Conservation (phyloP, 1,140 invertebrate species). For the Drosophila varians region DNA sequence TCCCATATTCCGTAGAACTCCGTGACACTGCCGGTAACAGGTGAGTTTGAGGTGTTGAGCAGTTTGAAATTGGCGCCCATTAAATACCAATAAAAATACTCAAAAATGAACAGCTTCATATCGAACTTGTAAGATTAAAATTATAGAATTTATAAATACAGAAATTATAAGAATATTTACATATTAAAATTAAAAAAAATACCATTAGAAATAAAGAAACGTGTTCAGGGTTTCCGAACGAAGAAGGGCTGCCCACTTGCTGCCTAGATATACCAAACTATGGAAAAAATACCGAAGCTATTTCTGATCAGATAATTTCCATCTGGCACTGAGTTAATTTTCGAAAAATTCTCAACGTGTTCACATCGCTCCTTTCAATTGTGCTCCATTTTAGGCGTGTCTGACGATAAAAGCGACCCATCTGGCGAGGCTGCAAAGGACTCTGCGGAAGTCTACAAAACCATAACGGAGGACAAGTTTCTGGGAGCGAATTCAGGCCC, state of each 20-base stretch:
- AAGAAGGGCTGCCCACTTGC: not conserved
- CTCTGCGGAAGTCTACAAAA: conserved; percentile 54
- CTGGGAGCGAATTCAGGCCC: conserved; percentile 21
- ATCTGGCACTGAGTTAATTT: not conserved
- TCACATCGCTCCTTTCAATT: conserved; percentile 3
- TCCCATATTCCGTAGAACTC: conserved; percentile 43
- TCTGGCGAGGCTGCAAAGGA: conserved; percentile 3
- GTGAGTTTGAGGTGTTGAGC: conserved; percentile 21
- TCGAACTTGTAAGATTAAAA: not conserved
- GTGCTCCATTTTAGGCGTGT: conserved; percentile 14
- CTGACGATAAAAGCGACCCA: conserved; percentile 12
- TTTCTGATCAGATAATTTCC: not conserved
- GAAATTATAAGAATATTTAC: not conserved
- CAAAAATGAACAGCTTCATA: too few species aligned
- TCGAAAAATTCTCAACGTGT: not conserved
- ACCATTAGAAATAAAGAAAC: not conserved
- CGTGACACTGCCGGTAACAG: conserved; percentile 55
- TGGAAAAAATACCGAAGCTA: not conserved
- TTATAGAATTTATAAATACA: too few species aligned
- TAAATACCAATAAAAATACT: not conserved
- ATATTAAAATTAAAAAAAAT: not conserved
- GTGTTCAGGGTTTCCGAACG: not conserved
- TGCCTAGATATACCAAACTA: not conserved
- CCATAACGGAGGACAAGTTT: conserved; percentile 53
- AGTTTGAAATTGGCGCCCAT: not conserved